Base-by-base conservation (phyloP, 37 sponge, comb jelly and placozoan genomes). In the Beroe ovata region DNA sequence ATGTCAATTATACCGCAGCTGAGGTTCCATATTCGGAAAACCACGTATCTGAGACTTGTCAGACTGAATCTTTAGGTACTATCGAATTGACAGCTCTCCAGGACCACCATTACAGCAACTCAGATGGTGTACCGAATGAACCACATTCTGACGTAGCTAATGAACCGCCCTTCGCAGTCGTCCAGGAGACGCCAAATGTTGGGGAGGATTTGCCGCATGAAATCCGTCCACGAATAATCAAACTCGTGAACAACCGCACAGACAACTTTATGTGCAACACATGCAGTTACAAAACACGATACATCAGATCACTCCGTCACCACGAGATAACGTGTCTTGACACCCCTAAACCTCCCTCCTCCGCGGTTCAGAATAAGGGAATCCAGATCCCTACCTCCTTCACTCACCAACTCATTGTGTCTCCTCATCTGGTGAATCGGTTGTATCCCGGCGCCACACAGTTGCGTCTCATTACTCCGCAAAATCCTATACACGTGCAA, bases 211-310 rank as follows among this genome's bases (percentile, higher is more conserved):
- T n/a, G n/a, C n/a, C n/a, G n/a, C 54, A 34, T 66, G 69, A 66
- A 8, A 29, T 66, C 69, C 69, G 30, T 11, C 69, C 69, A 2
- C 29, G 34, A 30, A 32, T 66, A 8, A 38, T 77, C 1, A 38
- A 77, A 42, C 4, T 77, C 1, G 54, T 77, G 28, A 77, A 77
- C 84, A 40, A 36, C 28, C 26, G 47, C 4, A 54, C 28, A 8
- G 42, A 39, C 1, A 25, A 42, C 28, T 42, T 77, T 16, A 42
- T 77, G 84, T 77, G 84, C 38, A 42, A 77, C 14, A 77, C n/a
- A 21, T 77, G 84, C 22, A 35, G 84, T 28, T 77, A 77, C 84
- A 33, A 77, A 54, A 36, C 84, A 30, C 41, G 84, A 14, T 54
- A 77, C 33, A 42, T 77, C 41, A 8, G 84, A 3, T 77, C 28